phyloP scores from a whole-genome alignment of 2,888 invertebrate genomes.

The Tiliacea citrago region DNA sequence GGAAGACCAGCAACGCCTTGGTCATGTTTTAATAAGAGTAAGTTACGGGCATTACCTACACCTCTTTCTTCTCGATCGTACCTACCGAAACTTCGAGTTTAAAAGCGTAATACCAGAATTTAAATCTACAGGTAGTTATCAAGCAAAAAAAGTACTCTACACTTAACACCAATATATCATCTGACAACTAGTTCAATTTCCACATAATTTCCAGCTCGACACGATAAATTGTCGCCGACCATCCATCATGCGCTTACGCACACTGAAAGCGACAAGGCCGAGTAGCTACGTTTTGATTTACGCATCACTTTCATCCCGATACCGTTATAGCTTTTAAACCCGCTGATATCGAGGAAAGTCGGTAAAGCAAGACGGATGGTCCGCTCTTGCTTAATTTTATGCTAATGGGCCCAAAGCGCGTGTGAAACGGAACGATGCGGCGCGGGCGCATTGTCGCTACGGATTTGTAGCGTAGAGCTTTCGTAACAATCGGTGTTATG shows the following conservation, averaged over 20 bases:
- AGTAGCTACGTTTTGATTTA: conserved; percentile 79
- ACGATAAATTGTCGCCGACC: conserved; percentile 63
- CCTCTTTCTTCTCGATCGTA: background rate
- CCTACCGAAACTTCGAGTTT: background rate
- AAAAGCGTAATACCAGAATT: background rate
- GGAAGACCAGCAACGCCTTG: background rate
- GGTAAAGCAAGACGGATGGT: conserved; percentile 83
- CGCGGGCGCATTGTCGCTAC: conserved; percentile 63
- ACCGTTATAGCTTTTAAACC: conserved; percentile 87
- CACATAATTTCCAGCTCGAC: conserved; percentile 56
- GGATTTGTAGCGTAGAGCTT: conserved; percentile 55
- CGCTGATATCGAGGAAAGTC: conserved; percentile 84
- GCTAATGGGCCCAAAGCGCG: conserved; percentile 78
- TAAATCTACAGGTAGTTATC: conserved; percentile 13
- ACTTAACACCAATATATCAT: conserved; percentile 53
- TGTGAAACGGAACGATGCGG: conserved; percentile 82
- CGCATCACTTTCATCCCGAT: conserved; percentile 85
- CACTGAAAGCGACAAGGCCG: conserved; percentile 78
- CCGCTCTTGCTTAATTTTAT: conserved; percentile 79
- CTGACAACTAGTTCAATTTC: conserved; percentile 53
- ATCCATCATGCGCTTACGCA: conserved; percentile 76
- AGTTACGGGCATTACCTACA: background rate
- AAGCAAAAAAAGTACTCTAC: conserved; percentile 18
- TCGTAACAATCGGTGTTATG: conserved; percentile 62
- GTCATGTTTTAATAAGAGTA: background rate